phyloP scores from a whole-genome alignment of 2,888 invertebrate species.

The Junonia oenone region DNA sequence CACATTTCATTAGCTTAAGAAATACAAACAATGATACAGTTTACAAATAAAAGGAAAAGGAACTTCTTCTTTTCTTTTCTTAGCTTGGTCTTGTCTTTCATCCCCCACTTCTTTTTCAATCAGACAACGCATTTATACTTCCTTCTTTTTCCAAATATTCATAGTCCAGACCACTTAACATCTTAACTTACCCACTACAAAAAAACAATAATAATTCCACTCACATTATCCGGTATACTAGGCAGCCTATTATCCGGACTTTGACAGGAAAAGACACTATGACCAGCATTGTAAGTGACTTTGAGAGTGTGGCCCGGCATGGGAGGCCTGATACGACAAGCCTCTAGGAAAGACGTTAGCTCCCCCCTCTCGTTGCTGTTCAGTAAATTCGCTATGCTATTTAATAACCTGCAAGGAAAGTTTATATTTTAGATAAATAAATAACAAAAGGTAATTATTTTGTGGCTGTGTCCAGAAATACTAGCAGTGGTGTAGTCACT shows the following conservation, averaged over 20 bases:
- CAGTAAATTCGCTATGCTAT: slow-evolving; percentile 88
- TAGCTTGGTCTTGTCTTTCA: no score
- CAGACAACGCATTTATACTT: no score
- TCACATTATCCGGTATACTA: slow-evolving; percentile 97
- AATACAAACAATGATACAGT: no score
- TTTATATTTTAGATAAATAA: not conserved
- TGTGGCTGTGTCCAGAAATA: no score
- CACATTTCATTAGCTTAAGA: no score
- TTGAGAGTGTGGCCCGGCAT: slow-evolving; percentile 63
- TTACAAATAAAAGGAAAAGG: no score
- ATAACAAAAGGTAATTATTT: no score
- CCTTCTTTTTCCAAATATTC: not conserved
- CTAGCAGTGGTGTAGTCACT: no score
- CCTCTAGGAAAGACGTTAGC: slow-evolving; percentile 57
- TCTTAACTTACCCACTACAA: no score
- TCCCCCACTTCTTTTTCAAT: no score
- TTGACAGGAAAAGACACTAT: slow-evolving; percentile 79
- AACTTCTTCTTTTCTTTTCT: no score
- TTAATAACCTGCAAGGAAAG: slow-evolving; percentile 85
- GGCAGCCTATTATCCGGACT: slow-evolving; percentile 92
- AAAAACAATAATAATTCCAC: slow-evolving; percentile 46
- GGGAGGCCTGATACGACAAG: slow-evolving; percentile 61
- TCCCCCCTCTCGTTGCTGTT: slow-evolving; percentile 66
- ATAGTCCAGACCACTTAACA: not conserved
- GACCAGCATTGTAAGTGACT: slow-evolving; percentile 61